Evolutionary conservation across 2,888 invertebrate genomes (phyloP).

Genomic region (Cephus rjabovi): DNA sequence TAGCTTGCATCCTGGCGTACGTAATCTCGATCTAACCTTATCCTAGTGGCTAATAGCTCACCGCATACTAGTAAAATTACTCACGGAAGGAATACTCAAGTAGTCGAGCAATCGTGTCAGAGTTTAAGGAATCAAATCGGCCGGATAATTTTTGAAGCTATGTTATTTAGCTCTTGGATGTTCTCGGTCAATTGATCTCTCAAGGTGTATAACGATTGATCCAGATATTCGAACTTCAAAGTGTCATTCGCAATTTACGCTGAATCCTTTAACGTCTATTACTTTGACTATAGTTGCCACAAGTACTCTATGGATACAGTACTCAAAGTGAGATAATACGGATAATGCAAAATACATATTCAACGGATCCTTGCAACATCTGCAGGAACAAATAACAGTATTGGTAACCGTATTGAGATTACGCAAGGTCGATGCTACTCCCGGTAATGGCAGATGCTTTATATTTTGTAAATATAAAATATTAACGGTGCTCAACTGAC

Average conservation of each 20-base stretch:
- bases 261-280: too few relatives aligned
- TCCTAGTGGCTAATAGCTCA: neutral
- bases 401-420: conserved; percentile 37
- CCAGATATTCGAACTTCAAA: too few relatives aligned
- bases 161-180: too few relatives aligned
- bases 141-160: too few relatives aligned
- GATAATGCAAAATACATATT: too few relatives aligned
- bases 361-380: neutral
- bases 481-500: conserved; percentile 33
- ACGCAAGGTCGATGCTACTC: conserved; percentile 29
- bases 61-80: neutral
- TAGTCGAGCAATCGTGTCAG: neutral
- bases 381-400: conserved; percentile 30
- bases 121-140: neutral
- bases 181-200: too few relatives aligned
- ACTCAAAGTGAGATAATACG: too few relatives aligned
- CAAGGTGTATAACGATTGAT: too few relatives aligned
- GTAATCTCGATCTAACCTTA: neutral
- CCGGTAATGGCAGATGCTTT: conserved; percentile 32
- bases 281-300: too few relatives aligned
- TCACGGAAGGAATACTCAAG: neutral
- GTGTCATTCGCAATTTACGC: too few relatives aligned
- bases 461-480: conserved; percentile 32
- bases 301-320: too few relatives aligned
- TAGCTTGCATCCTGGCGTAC: neutral